A percentile compares a stretch with the other conserved stretches of the same genome.
These are phyloP conservation scores for Scaeva pyrastri DNA, from an alignment of 2,888 invertebrate genomes.

Conservation along the genomic window DNA sequence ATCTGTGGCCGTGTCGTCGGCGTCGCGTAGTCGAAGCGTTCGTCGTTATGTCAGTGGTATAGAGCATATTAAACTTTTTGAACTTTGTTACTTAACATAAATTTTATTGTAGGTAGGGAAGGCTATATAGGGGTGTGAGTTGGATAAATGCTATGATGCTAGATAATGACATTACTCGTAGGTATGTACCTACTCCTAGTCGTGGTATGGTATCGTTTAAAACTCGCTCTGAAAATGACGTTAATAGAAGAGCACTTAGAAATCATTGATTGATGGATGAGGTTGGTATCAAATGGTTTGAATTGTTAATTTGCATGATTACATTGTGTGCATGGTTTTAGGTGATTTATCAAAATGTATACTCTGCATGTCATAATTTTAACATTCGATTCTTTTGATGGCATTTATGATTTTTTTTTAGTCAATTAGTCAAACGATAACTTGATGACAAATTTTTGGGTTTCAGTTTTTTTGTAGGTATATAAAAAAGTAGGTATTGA, in stretches of 20 bases:
- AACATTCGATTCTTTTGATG: neutral
- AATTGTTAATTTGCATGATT: slow-evolving; percentile 3
- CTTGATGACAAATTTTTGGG: no score
- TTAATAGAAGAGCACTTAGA: slow-evolving; percentile 10
- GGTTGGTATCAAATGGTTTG: neutral
- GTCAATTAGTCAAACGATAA: no score
- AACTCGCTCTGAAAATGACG: neutral
- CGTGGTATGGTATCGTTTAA: slow-evolving; percentile 6
- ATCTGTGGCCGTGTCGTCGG: no score
- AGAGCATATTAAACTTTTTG: slow-evolving; percentile 1
- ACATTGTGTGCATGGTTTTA: neutral
- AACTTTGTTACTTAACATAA: slow-evolving; percentile 16
- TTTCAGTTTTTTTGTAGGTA: no score
- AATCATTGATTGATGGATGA: slow-evolving; percentile 15
- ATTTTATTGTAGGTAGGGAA: neutral
- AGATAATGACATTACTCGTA: slow-evolving; percentile 5
- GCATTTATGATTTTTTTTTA: no score
- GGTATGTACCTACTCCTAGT: no score
- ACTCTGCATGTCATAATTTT: neutral
- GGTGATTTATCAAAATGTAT: slow-evolving; percentile 24
- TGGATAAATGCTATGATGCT: no score
- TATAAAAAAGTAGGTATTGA: no score
- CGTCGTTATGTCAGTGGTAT: no score
- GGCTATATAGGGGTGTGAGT: neutral
- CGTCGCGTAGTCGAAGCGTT: no score